These are phyloP conservation scores for Xestobium rufovillosum DNA, from an alignment of 2,888 invertebrate genomes.

Conservation along the genomic window DNA sequence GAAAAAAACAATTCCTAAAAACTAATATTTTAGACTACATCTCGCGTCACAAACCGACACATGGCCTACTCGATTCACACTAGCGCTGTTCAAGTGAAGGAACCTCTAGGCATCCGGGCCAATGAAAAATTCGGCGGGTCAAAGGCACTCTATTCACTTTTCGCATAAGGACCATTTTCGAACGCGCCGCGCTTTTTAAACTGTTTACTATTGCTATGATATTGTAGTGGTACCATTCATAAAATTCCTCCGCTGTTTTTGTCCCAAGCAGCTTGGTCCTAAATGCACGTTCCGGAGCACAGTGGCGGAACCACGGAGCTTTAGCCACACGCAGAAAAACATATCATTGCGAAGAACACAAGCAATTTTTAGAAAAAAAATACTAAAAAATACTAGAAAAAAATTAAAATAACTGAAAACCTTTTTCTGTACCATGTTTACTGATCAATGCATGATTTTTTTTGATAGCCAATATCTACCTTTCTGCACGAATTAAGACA, in stretches of 20 bases:
- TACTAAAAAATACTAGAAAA: too few species aligned
- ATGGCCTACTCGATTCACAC: conserved; percentile 33
- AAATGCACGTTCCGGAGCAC: too few species aligned
- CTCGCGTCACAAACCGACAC: conserved; percentile 28
- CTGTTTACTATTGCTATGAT: conserved; percentile 36
- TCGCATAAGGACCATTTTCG: conserved; percentile 31
- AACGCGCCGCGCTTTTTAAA: conserved; percentile 22
- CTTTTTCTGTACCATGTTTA: too few species aligned
- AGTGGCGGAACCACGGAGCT: too few species aligned
- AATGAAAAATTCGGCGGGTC: conserved; percentile 31
- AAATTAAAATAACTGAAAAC: too few species aligned
- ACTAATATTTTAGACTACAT: conserved; percentile 25
- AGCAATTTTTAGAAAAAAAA: too few species aligned
- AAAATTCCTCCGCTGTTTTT: conserved; percentile 31
- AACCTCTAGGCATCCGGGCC: conserved; percentile 38
- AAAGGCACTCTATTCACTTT: conserved; percentile 27
- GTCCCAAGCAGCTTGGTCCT: conserved; percentile 3
- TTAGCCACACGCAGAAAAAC: too few species aligned
- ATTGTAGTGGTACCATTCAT: conserved; percentile 37
- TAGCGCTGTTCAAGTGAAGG: conserved; percentile 32
- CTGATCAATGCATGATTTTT: too few species aligned
- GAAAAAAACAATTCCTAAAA: conserved; percentile 20
- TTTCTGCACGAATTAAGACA: too few species aligned
- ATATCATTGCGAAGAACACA: too few species aligned
- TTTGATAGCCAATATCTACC: too few species aligned